A percentile compares a stretch with the other conserved stretches of the same genome.
Evolutionary conservation across 2,797 vertebrate genomes (phyloP).

Genomic region (Myotis pilosus): DNA sequence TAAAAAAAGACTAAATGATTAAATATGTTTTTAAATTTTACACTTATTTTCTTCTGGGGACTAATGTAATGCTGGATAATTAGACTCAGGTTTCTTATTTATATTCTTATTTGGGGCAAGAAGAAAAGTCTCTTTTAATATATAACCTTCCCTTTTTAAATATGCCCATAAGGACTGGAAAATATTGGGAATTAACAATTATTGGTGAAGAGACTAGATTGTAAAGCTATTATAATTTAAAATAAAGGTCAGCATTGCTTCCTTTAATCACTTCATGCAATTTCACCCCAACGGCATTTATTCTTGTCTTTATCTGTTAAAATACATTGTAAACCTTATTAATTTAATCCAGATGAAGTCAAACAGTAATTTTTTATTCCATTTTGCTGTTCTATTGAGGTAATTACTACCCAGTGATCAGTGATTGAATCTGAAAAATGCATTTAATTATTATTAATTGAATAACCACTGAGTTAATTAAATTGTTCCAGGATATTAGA

Average conservation of each 20-base stretch:
- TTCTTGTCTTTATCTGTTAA: slow-evolving; percentile 33
- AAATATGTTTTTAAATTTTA: slow-evolving; percentile 23
- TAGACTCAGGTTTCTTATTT: slow-evolving; percentile 60
- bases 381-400: slow-evolving; percentile 21
- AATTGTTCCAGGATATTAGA: slow-evolving; percentile 40
- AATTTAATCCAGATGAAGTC: slow-evolving; percentile 64
- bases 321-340: slow-evolving; percentile 39
- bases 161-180: not conserved
- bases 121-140: slow-evolving; percentile 61
- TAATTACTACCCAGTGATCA: slow-evolving; percentile 60
- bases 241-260: not conserved
- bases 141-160: slow-evolving; percentile 63
- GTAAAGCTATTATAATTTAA: slow-evolving; percentile 60
- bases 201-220: slow-evolving; percentile 53
- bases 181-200: slow-evolving; percentile 64
- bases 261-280: not conserved
- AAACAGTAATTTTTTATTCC: slow-evolving; percentile 49
- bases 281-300: slow-evolving; percentile 51
- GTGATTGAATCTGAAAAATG: slow-evolving; percentile 55
- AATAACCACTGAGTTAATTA: slow-evolving; percentile 56
- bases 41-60: slow-evolving; percentile 46
- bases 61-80: slow-evolving; percentile 33
- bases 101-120: slow-evolving; percentile 31
- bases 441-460: slow-evolving; percentile 66
- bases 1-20: slow-evolving; percentile 21